Percentiles rank a stretch among this genome's conserved stretches.
Evolutionary conservation across 2,888 invertebrate genomes (phyloP).

Genomic region (Drosophila lacicola): DNA sequence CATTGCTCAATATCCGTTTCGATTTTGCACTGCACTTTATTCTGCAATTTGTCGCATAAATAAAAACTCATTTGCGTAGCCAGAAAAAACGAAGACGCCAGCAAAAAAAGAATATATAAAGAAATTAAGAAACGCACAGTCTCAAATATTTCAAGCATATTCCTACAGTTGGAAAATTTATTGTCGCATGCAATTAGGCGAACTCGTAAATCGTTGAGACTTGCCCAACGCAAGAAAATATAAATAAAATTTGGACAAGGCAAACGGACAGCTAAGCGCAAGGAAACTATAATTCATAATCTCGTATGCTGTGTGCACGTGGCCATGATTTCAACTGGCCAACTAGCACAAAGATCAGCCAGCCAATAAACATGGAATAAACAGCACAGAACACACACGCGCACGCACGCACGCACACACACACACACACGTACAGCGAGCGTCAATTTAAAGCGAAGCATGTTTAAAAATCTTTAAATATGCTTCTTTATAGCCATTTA

Average conservation of each 20-base stretch:
- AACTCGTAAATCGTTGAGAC: constrained; percentile 66
- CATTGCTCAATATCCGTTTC: constrained; percentile 69
- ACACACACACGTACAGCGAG: background rate
- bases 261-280: constrained; percentile 48
- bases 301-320: constrained; percentile 47
- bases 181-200: constrained; percentile 74
- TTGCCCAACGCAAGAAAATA: constrained; percentile 49
- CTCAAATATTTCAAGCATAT: constrained; percentile 68
- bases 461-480: constrained; percentile 76
- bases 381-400: constrained; percentile 13
- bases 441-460: constrained; percentile 66
- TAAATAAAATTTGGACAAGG: constrained; percentile 71
- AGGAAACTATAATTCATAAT: constrained; percentile 78
- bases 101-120: constrained; percentile 5
- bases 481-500: constrained; percentile 56
- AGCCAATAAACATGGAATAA: constrained; percentile 61
- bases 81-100: constrained; percentile 35
- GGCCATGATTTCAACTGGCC: constrained; percentile 65
- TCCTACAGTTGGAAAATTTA: constrained; percentile 71
- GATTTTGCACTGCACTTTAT: constrained; percentile 63
- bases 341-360: constrained; percentile 56
- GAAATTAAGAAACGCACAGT: constrained; percentile 27
- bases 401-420: background rate
- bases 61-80: constrained; percentile 44
- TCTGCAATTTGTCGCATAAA: constrained; percentile 59